Conservation (phyloP, 2,888 invertebrate genomes). For the Apocheima hispidaria region DNA sequence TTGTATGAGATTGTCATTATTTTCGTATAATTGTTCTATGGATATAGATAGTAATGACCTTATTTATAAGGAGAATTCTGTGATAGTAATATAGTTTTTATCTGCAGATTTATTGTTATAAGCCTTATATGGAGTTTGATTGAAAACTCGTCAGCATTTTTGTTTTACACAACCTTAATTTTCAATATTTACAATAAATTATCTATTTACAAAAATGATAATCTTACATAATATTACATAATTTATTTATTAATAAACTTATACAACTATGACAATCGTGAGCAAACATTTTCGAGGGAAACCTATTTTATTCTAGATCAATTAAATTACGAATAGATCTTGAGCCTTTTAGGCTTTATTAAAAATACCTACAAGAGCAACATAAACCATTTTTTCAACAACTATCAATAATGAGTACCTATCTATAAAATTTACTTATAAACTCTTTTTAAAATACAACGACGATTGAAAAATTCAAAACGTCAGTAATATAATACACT, state of each 20-base stretch:
- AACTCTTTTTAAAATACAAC: neutral
- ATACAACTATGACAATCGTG: slow-evolving; percentile 17
- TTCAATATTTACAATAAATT: neutral
- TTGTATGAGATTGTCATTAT: too few relatives aligned
- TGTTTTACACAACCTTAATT: too few relatives aligned
- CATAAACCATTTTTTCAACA: neutral
- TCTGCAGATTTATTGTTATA: too few relatives aligned
- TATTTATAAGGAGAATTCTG: too few relatives aligned
- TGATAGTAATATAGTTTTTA: too few relatives aligned
- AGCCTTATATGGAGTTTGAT: too few relatives aligned
- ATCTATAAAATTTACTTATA: too few relatives aligned
- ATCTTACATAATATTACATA: neutral
- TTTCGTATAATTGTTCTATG: too few relatives aligned
- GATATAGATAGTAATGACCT: too few relatives aligned
- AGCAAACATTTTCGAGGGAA: slow-evolving; percentile 10
- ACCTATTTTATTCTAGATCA: neutral
- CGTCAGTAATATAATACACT: neutral
- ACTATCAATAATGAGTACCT: too few relatives aligned
- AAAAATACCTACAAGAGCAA: neutral
- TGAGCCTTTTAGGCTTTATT: slow-evolving; percentile 2
- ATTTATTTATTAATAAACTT: slow-evolving; percentile 21
- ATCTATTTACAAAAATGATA: neutral
- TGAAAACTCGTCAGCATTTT: too few relatives aligned
- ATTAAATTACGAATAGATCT: neutral
- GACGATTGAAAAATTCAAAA: slow-evolving; percentile 6